These are phyloP conservation scores for Alcedo quadribrachys DNA, from an alignment of 2,797 vertebrate genomes.

Conservation along the genomic window DNA sequence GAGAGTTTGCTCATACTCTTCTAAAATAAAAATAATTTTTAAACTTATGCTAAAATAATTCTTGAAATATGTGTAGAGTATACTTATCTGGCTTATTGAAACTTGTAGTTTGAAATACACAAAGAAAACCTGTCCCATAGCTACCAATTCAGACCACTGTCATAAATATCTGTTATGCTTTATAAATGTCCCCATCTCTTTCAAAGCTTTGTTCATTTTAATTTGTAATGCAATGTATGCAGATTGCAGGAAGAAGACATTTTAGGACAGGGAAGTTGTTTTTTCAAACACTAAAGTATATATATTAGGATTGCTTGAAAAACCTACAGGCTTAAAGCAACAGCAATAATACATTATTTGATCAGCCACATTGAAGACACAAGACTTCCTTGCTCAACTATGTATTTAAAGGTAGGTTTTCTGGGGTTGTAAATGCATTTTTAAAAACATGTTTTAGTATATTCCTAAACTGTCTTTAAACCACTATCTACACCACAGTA, in stretches of 20 bases:
- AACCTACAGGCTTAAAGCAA: background rate
- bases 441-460: fast-evolving
- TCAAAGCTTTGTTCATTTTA: background rate
- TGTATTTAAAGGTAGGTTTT: background rate
- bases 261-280: background rate
- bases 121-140: background rate
- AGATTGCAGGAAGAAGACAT: background rate
- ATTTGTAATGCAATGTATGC: background rate
- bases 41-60: background rate
- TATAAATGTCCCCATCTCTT: background rate
- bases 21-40: background rate
- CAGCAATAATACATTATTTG: background rate
- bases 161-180: background rate
- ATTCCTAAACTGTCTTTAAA: background rate
- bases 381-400: background rate
- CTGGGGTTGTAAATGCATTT: background rate
- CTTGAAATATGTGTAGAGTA: background rate
- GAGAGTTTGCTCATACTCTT: background rate
- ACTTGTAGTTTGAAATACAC: background rate
- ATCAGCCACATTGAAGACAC: background rate
- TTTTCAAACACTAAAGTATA: background rate
- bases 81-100: background rate
- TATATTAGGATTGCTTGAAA: background rate
- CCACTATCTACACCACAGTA: background rate
- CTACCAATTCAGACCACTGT: background rate